phyloP scores from a whole-genome alignment of 1,140 invertebrate genomes.

The Penaeus chinensis region DNA sequence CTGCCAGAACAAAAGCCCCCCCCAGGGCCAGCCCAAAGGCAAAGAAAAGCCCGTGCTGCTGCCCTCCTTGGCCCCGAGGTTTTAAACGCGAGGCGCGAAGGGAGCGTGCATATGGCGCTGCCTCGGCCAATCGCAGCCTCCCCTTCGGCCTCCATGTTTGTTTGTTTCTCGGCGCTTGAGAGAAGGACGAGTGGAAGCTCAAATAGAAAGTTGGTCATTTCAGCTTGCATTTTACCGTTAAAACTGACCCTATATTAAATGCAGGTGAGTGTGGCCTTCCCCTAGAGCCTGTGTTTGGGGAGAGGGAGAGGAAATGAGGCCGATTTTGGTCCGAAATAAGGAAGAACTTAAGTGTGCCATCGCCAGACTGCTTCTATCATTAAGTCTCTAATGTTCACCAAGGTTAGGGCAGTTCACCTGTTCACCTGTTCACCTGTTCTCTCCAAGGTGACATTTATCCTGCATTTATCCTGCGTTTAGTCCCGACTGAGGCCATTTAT shows the following conservation, averaged over 20 bases:
- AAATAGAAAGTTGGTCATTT: slow-evolving; percentile 51
- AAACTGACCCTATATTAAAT: slow-evolving; percentile 59
- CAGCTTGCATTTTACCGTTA: slow-evolving; percentile 50
- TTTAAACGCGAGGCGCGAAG: slow-evolving; percentile 3
- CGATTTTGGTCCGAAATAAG: neutral
- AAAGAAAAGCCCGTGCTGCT: no score
- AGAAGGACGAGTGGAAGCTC: slow-evolving; percentile 34
- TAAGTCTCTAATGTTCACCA: slow-evolving; percentile 37
- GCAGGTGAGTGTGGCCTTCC: slow-evolving; percentile 35
- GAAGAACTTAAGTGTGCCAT: neutral
- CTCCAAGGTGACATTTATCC: neutral
- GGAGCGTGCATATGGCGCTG: slow-evolving; percentile 19
- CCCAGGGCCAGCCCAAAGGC: neutral
- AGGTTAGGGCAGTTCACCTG: slow-evolving; percentile 37
- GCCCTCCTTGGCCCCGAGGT: neutral
- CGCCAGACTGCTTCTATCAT: slow-evolving; percentile 29
- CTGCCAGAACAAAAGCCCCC: no score
- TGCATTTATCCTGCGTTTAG: neutral
- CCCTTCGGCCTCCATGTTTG: slow-evolving; percentile 45
- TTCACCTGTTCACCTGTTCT: slow-evolving; percentile 56
- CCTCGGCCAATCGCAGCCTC: slow-evolving; percentile 2
- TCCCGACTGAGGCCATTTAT: neutral
- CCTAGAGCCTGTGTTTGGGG: no score
- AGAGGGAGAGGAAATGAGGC: no score
- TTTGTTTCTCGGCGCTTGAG: slow-evolving; percentile 52